A percentile compares a stretch with the other conserved stretches of the same genome.
These are phyloP conservation scores for Artemia sinica DNA, from an alignment of 2,888 invertebrate genomes.

Conservation along the genomic window DNA sequence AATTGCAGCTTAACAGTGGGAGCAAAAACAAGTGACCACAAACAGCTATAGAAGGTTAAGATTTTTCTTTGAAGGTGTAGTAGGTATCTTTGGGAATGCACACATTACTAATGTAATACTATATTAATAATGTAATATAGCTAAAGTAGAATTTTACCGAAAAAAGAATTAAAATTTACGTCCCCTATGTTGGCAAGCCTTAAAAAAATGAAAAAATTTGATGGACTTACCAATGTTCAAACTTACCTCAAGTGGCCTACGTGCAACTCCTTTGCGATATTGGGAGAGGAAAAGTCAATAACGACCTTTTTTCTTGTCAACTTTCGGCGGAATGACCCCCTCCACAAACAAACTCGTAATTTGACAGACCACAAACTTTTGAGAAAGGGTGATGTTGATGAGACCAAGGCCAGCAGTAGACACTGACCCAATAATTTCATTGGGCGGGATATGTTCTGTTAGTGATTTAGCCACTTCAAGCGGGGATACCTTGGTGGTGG, in stretches of 20 bases:
- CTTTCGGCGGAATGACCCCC: slow-evolving; percentile 49
- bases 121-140: too few relatives aligned
- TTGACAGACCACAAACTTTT: slow-evolving; percentile 41
- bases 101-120: too few relatives aligned
- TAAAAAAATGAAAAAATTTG: too few relatives aligned
- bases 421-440: slow-evolving; percentile 51
- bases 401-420: slow-evolving; percentile 78
- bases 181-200: too few relatives aligned
- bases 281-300: slow-evolving; percentile 92
- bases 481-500: slow-evolving; percentile 48
- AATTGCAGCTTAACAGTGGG: too few relatives aligned
- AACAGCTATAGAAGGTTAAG: too few relatives aligned
- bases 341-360: slow-evolving; percentile 41
- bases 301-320: slow-evolving; percentile 47
- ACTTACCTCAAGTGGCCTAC: slow-evolving; percentile 71
- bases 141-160: too few relatives aligned
- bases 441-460: slow-evolving; percentile 44
- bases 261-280: slow-evolving; percentile 99
- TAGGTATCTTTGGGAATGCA: too few relatives aligned
- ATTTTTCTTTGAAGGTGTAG: too few relatives aligned
- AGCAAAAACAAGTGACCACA: too few relatives aligned
- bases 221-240: slow-evolving; percentile 15
- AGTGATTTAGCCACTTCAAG: slow-evolving; percentile 67
- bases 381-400: slow-evolving; percentile 63
- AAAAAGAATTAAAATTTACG: too few relatives aligned